Evolutionary conservation across 2,888 invertebrate species (phyloP).

Genomic region (Melanchra persicariae): DNA sequence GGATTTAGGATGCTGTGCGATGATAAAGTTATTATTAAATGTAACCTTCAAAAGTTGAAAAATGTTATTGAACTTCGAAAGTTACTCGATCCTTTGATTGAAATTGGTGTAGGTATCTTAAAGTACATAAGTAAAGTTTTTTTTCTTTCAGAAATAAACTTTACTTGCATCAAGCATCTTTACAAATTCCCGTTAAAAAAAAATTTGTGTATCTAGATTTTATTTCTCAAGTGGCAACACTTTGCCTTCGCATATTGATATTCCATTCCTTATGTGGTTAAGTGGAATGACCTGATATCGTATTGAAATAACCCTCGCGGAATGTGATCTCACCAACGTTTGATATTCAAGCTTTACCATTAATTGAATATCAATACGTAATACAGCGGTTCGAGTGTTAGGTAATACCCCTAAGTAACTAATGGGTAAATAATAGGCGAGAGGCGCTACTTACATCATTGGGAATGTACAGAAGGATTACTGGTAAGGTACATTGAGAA

Average conservation of each 20-base stretch:
- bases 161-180: neutral
- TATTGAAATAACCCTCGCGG: constrained; percentile 7
- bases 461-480: constrained; percentile 30
- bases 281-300: constrained; percentile 12
- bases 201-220: neutral
- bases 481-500: neutral
- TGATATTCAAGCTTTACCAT: constrained; percentile 55
- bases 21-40: too few species aligned
- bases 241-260: neutral
- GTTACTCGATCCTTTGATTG: too few species aligned
- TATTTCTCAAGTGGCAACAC: neutral
- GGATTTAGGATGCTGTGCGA: too few species aligned
- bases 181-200: too few species aligned
- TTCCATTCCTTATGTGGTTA: neutral
- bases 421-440: constrained; percentile 73
- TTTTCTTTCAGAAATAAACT: too few species aligned
- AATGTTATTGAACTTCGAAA: too few species aligned
- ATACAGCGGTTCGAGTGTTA: constrained; percentile 66
- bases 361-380: constrained; percentile 69
- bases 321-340: constrained; percentile 29
- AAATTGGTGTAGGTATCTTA: too few species aligned
- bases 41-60: too few species aligned
- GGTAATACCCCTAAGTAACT: constrained; percentile 71
- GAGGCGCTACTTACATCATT: constrained; percentile 33
- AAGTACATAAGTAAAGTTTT: neutral